Evolutionary conservation across 2,797 vertebrate genomes (phyloP).

Genomic region (Oophaga sylvatica): DNA sequence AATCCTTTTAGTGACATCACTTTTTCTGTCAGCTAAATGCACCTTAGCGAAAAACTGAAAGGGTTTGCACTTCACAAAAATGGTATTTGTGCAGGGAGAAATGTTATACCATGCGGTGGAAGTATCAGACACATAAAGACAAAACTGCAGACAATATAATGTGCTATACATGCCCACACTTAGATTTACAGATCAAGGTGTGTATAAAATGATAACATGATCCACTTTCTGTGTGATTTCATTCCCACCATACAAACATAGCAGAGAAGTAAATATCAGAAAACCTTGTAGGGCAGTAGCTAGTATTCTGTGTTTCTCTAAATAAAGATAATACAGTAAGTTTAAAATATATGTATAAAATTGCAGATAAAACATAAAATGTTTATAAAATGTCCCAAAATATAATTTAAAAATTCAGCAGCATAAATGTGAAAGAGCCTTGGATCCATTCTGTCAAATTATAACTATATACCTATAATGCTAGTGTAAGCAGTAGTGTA

Average conservation of each 20-base stretch:
- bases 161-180: neutral
- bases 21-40: neutral
- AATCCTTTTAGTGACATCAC: constrained; percentile 21
- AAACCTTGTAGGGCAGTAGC: neutral
- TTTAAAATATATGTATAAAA: no score
- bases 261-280: neutral
- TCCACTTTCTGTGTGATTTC: neutral
- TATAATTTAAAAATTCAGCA: no score
- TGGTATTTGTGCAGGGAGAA: neutral
- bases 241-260: neutral
- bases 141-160: neutral
- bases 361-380: no score
- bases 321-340: no score
- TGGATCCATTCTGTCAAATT: no score
- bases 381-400: no score
- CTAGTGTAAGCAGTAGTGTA: no score
- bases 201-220: neutral
- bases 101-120: neutral
- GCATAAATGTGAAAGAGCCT: no score
- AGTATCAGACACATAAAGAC: neutral
- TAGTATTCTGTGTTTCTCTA: neutral
- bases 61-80: constrained; percentile 6
- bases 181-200: neutral
- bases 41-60: constrained; percentile 10
- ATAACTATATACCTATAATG: no score